Conservation (phyloP, 2,113 vertebrate species). For the Cryptomyrus ogoouensis region DNA sequence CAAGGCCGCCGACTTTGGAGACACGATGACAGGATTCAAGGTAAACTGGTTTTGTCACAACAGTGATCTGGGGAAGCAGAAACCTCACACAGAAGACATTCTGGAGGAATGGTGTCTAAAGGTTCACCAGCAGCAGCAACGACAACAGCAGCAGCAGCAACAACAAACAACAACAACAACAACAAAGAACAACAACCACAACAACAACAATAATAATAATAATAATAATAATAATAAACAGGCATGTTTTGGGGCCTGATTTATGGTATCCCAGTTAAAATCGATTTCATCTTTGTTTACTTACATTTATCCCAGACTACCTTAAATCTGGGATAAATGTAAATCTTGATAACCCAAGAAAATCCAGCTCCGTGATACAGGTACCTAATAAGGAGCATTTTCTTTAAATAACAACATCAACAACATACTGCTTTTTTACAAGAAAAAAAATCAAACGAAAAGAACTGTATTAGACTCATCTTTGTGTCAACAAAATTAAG, state of each 20-base stretch:
- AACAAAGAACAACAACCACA: not conserved
- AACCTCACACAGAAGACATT: not conserved
- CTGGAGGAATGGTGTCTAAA: not conserved
- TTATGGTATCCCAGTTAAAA: not conserved
- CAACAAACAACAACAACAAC: not conserved
- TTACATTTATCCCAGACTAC: not conserved
- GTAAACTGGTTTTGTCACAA: not conserved
- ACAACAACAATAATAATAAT: not conserved
- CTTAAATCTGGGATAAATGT: not conserved
- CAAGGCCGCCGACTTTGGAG: not conserved
- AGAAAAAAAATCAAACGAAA: not conserved
- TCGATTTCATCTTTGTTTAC: not conserved
- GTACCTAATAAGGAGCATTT: not conserved
- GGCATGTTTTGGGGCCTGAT: not conserved
- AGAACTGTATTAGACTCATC: not conserved
- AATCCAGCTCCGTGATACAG: not conserved
- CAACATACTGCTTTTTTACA: not conserved
- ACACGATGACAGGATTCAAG: not conserved
- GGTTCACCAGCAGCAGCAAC: not conserved
- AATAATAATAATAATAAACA: not conserved
- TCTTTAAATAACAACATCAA: not conserved
- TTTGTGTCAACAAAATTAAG: not conserved
- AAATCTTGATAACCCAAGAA: not conserved
- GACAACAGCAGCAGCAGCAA: not conserved
- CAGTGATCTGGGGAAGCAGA: not conserved